Conservation (phyloP, 2,113 vertebrate species). For the Noctilio leporinus region DNA sequence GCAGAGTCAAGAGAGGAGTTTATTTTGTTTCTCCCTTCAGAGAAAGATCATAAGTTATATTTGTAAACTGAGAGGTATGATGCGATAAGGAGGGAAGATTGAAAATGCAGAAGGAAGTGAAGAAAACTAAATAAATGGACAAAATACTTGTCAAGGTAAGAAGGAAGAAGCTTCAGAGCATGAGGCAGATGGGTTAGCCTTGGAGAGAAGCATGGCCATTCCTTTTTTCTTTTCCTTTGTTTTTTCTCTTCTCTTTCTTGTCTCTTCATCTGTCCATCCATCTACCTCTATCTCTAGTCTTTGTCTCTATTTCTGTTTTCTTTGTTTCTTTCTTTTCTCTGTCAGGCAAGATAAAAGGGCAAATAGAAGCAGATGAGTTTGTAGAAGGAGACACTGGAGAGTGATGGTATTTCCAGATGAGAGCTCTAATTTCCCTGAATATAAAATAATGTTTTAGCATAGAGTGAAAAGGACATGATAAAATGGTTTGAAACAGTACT, state of each 20-base stretch:
- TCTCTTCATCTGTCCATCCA: background rate
- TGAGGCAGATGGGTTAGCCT: background rate
- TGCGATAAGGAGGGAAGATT: background rate
- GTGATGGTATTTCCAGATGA: background rate
- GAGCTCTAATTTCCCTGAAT: background rate
- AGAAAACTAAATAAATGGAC: background rate
- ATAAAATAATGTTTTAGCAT: background rate
- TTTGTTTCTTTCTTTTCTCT: background rate
- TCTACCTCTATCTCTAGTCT: background rate
- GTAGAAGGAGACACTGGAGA: background rate
- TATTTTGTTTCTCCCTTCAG: background rate
- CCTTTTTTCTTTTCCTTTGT: background rate
- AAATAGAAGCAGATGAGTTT: background rate
- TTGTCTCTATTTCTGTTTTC: background rate
- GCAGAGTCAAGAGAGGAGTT: background rate
- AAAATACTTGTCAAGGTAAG: background rate
- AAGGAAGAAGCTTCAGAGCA: background rate
- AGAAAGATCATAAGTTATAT: background rate
- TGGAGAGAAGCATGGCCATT: background rate
- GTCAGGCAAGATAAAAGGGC: background rate
- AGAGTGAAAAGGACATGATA: background rate
- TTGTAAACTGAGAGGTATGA: background rate
- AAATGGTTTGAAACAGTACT: background rate
- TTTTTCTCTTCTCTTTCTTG: no score
- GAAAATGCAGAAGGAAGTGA: background rate